Evolutionary conservation across 2,888 invertebrate genomes (phyloP), one percentile per base, ranked within the genome.

Genomic region (Temnothorax ravouxi): DNA sequence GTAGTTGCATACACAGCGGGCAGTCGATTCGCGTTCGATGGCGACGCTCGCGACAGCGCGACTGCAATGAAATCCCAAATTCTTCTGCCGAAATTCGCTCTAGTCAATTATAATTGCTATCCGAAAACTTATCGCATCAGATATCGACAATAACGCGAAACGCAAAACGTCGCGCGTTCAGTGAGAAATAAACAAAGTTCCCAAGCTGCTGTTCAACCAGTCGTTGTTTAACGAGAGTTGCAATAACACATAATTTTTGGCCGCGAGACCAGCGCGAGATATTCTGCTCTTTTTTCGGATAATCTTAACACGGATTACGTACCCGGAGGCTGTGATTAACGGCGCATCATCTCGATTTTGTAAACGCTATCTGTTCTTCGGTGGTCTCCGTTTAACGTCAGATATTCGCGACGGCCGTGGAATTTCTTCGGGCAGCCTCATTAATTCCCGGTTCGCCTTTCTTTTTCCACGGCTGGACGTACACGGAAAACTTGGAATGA

Each of bases 361-460:
- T 47, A 66, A 67, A 52, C 1, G 41, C 18, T n/a, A n/a, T 34
- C 11, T 18, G 47, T 18, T 21, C 13, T 15, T 13, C 15, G 44
- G 50, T 5, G 50, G 44, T 34, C n/a, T 34, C n/a, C 21, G 15
- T 61, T n/a, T 34, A 38, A 54, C 86, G 44, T 44, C 56, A 34
- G 72, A 83, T 76, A 67, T 66, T 83, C 74, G 75, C 88, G 75
- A 82, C 56, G 52, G 75, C 59, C 50, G 9, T 25, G 15, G 1
- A 50, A 76, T 62, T 62, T 62, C 52, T 61, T 52, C 62, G 15
- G 18, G 52, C 18, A 13, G 76, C 74, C 79, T 83, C 84, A 86
- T 86, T 82, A 87, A 88, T 69, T 88, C 67, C 66, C 80, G 72
- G 4, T 83, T 86, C 86, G 71, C 1, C 76, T 86, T 59, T 6